Evolutionary conservation across 2,888 invertebrate species (phyloP).

Genomic region (Rotaria macrura): DNA sequence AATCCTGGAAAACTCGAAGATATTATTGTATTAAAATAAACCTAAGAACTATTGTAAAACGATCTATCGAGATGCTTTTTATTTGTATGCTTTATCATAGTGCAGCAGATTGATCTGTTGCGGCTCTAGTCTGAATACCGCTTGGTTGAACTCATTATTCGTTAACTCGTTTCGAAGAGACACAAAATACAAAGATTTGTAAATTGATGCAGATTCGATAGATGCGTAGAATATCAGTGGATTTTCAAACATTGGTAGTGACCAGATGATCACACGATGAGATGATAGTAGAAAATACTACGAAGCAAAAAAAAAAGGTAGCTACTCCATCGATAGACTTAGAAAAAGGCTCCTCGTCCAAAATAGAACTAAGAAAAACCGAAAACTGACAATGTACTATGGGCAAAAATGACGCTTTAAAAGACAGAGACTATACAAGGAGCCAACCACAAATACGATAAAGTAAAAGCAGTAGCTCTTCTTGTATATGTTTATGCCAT

Average conservation of each 20-base stretch:
- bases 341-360: neutral
- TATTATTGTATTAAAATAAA: neutral
- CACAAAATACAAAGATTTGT: neutral
- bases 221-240: neutral
- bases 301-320: neutral
- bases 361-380: neutral
- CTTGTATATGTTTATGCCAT: no score
- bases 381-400: neutral
- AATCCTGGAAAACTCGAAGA: neutral
- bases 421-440: no score
- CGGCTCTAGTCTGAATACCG: neutral
- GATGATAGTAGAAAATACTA: neutral
- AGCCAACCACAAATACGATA: no score
- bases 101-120: neutral
- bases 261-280: neutral
- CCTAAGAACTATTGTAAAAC: neutral
- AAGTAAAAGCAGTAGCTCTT: no score
- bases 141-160: neutral
- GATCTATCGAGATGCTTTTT: neutral
- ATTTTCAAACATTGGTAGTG: neutral
- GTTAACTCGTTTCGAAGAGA: neutral
- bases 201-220: neutral
- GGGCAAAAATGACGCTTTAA: neutral
- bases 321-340: neutral
- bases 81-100: neutral